Evolutionary conservation across 2,888 invertebrate species (phyloP).

Genomic region (Perithous albicinctus): DNA sequence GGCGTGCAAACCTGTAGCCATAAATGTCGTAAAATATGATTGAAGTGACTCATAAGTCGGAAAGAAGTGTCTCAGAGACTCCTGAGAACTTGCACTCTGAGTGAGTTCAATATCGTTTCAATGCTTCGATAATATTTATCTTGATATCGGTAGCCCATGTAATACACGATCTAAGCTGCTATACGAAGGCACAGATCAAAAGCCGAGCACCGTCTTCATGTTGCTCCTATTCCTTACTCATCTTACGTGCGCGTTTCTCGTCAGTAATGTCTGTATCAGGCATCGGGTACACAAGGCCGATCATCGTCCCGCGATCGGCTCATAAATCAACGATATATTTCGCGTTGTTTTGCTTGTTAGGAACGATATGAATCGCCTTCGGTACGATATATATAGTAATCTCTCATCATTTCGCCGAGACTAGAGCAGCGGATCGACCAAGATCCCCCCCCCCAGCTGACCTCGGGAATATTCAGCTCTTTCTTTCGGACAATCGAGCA

Average conservation of each 20-base stretch:
- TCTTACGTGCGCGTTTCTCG: constrained; percentile 33
- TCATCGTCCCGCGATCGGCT: constrained; percentile 66
- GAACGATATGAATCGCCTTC: constrained; percentile 68
- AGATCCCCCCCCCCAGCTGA: constrained; percentile 50
- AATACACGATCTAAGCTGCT: constrained; percentile 6
- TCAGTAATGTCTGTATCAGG: constrained; percentile 67
- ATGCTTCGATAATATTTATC: constrained; percentile 32
- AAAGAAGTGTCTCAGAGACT: constrained; percentile 29
- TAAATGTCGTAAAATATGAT: constrained; percentile 23
- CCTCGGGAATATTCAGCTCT: constrained; percentile 62
- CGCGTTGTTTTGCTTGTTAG: constrained; percentile 80
- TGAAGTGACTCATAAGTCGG: constrained; percentile 12
- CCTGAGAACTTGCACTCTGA: constrained; percentile 43
- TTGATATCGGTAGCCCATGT: constrained; percentile 33
- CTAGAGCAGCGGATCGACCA: constrained; percentile 31
- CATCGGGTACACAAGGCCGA: constrained; percentile 46
- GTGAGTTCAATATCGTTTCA: constrained; percentile 38
- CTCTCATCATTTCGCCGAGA: constrained; percentile 6
- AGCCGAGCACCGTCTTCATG: constrained; percentile 52
- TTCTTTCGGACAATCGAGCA: constrained; percentile 47
- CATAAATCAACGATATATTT: constrained; percentile 79
- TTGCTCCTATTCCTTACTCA: constrained; percentile 35
- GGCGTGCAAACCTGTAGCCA: not conserved
- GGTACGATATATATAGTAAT: not conserved
- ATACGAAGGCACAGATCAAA: constrained; percentile 53